A percentile compares a stretch with the other conserved stretches of the same genome.
Conservation (phyloP, 2,797 vertebrate species). For the Pristis pectinata region DNA sequence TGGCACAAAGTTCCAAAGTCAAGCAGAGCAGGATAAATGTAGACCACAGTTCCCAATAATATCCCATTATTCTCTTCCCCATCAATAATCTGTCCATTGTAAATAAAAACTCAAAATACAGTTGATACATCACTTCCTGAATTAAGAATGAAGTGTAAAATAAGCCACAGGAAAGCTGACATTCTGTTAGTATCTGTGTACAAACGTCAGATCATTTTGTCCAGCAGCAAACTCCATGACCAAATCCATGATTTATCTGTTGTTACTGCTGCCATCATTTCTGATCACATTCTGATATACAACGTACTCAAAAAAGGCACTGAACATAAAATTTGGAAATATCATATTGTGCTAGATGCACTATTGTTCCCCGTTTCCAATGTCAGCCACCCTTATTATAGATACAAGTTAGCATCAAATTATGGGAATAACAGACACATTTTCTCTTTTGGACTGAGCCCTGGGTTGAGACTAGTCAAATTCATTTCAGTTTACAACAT, state of each 20-base stretch:
- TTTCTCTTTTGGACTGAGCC: not conserved
- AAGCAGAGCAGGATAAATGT: not conserved
- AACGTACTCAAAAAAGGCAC: not conserved
- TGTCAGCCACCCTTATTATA: not conserved
- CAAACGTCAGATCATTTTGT: not conserved
- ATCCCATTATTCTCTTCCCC: not conserved
- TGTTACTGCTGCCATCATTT: not conserved
- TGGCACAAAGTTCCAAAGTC: not conserved
- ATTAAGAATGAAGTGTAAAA: not conserved
- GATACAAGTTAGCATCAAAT: not conserved
- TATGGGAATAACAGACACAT: not conserved
- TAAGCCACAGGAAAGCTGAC: not conserved
- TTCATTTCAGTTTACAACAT: not conserved
- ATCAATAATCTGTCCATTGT: not conserved
- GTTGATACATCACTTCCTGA: not conserved
- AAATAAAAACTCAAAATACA: not conserved
- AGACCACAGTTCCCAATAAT: not conserved
- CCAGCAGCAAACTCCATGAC: not conserved
- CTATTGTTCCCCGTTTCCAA: not conserved
- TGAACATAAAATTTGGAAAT: not conserved
- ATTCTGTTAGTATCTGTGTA: not conserved
- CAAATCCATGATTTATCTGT: not conserved
- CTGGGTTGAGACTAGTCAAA: not conserved
- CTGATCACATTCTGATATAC: not conserved
- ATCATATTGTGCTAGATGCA: not conserved